Evolutionary conservation across 2,797 vertebrate genomes (phyloP).

Genomic region (Manis javanica): DNA sequence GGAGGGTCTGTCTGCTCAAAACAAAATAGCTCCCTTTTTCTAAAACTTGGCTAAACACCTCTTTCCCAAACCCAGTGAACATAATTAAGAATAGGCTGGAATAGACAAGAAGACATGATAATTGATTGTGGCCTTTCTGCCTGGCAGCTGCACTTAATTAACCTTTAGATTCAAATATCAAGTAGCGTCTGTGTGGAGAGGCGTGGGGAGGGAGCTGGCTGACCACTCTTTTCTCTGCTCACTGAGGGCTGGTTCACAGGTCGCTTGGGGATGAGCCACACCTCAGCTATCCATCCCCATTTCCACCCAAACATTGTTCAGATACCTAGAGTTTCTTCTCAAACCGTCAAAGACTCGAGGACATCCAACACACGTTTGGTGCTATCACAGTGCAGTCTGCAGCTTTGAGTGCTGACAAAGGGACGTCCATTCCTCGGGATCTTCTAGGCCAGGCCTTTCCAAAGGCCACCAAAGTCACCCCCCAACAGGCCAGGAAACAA

Average conservation of each 20-base stretch:
- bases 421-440: neutral
- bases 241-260: conserved; percentile 33
- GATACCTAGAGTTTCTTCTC: neutral
- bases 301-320: neutral
- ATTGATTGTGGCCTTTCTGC: conserved; percentile 90
- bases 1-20: conserved; percentile 11
- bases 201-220: conserved; percentile 66
- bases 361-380: accelerated
- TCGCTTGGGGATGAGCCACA: neutral
- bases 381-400: neutral
- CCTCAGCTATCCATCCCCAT: neutral
- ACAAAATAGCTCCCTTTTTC: conserved; percentile 57
- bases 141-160: conserved; percentile 90
- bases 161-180: conserved; percentile 92
- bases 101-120: conserved; percentile 84
- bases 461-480: neutral
- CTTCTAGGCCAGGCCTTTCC: neutral
- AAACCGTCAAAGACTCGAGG: neutral
- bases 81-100: conserved; percentile 88
- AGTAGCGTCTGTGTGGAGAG: conserved; percentile 83
- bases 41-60: conserved; percentile 66
- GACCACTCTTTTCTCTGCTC: conserved; percentile 55
- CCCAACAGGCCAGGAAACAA: neutral
- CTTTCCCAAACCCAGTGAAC: conserved; percentile 84
- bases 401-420: neutral